Conservation (phyloP, 2,888 invertebrate species). For the Carpatolechia fugitivella region DNA sequence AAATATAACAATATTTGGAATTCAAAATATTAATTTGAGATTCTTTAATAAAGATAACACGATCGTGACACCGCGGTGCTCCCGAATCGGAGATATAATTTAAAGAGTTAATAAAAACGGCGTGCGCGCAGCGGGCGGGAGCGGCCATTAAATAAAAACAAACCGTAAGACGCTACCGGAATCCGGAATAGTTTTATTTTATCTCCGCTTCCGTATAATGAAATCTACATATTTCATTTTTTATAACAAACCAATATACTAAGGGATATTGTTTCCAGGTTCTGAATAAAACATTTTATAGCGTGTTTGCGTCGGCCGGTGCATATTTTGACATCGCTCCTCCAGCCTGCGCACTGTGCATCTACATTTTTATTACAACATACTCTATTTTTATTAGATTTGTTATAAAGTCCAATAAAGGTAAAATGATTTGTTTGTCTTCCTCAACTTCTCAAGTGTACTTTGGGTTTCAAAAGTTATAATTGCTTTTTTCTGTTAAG, state of each 20-base stretch:
- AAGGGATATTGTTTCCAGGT: constrained; percentile 62
- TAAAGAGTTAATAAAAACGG: neutral
- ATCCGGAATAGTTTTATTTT: constrained; percentile 20
- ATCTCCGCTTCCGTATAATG: constrained; percentile 18
- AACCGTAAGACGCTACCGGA: constrained; percentile 16
- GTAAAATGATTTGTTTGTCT: constrained; percentile 21
- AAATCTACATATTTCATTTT: constrained; percentile 26
- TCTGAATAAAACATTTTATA: constrained; percentile 73
- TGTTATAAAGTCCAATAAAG: constrained; percentile 31
- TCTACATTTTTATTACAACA: constrained; percentile 59
- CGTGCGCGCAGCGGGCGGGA: neutral
- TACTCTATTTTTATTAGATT: constrained; percentile 35
- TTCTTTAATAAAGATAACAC: neutral
- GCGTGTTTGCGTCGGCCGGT: constrained; percentile 59
- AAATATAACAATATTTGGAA: too few species aligned
- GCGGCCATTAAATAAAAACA: constrained; percentile 15
- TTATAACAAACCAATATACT: constrained; percentile 51
- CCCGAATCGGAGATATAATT: constrained; percentile 1
- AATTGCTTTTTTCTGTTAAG: neutral
- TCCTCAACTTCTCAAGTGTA: constrained; percentile 19
- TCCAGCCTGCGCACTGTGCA: constrained; percentile 40
- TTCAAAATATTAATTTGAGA: neutral
- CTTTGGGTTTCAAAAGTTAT: constrained; percentile 20
- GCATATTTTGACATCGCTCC: constrained; percentile 65
- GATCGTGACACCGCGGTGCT: constrained; percentile 1